Conservation (phyloP, 2,888 invertebrate species). For the Seira sanloemensis region DNA sequence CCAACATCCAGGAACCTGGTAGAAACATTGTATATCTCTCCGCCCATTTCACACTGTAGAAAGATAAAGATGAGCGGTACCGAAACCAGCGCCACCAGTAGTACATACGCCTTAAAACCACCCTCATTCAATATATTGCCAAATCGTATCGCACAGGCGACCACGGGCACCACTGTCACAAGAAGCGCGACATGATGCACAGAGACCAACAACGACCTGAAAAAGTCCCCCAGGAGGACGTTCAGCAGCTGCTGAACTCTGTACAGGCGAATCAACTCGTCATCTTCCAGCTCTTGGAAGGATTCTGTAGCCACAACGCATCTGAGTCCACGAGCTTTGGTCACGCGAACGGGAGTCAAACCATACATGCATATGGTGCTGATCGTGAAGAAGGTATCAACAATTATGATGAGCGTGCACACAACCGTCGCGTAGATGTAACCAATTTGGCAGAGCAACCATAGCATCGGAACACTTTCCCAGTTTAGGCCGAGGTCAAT, state of each 20-base stretch:
- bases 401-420: no score
- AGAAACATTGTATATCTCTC: not conserved
- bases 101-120: not conserved
- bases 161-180: not conserved
- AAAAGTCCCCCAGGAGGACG: not conserved
- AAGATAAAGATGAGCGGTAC: not conserved
- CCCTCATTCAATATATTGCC: not conserved
- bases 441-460: no score
- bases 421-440: no score
- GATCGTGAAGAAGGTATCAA: no score
- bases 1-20: not conserved
- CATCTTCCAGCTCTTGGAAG: not conserved
- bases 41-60: not conserved
- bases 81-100: not conserved
- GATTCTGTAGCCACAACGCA: not conserved
- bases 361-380: no score
- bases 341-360: no score
- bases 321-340: no score
- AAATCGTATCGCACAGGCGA: not conserved
- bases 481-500: no score
- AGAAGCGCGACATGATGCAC: conserved; percentile 23
- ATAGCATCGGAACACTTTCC: no score
- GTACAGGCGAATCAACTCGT: not conserved
- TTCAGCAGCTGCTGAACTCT: conserved; percentile 20
- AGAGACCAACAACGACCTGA: not conserved